Percentiles rank a stretch among this genome's conserved stretches.
These are phyloP conservation scores for Protaetia brevitarsis DNA, from an alignment of 1,140 invertebrate genomes.

Conservation along the genomic window DNA sequence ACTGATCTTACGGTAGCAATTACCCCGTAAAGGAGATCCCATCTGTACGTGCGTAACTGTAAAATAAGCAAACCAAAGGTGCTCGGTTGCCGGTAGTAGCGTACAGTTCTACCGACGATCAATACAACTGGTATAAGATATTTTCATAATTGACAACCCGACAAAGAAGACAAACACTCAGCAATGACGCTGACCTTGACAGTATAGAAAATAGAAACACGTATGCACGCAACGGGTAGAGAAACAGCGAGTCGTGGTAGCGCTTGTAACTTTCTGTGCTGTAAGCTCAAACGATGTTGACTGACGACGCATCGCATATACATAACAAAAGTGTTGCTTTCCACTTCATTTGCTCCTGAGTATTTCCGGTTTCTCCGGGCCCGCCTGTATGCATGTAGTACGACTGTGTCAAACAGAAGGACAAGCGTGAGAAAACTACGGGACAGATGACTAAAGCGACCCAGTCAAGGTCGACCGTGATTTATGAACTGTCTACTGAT, in stretches of 20 bases:
- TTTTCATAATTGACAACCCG: conserved; percentile 9
- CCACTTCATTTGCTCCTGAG: conserved; percentile 1
- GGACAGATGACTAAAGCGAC: conserved; percentile 29
- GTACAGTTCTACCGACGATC: not conserved
- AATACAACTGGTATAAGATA: not conserved
- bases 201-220: too few species aligned
- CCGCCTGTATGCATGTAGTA: not conserved
- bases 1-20: not conserved
- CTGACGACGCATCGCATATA: not conserved
- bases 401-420: not conserved
- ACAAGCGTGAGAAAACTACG: conserved; percentile 23
- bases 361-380: not conserved
- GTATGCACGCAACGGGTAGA: not conserved
- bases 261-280: too few species aligned
- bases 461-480: conserved; percentile 29
- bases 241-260: too few species aligned
- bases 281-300: too few species aligned
- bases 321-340: not conserved
- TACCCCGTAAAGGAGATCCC: conserved; percentile 1
- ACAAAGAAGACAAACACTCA: not conserved
- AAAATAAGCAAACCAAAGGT: not conserved
- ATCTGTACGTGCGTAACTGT: conserved; percentile 7
- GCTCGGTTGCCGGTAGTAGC: not conserved
- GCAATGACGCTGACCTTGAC: not conserved
- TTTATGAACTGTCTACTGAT: conserved; percentile 19